Percentiles rank a stretch among this genome's conserved stretches.
Evolutionary conservation across 2,797 vertebrate genomes (phyloP).

Genomic region (Hydrocynus forskahlii): DNA sequence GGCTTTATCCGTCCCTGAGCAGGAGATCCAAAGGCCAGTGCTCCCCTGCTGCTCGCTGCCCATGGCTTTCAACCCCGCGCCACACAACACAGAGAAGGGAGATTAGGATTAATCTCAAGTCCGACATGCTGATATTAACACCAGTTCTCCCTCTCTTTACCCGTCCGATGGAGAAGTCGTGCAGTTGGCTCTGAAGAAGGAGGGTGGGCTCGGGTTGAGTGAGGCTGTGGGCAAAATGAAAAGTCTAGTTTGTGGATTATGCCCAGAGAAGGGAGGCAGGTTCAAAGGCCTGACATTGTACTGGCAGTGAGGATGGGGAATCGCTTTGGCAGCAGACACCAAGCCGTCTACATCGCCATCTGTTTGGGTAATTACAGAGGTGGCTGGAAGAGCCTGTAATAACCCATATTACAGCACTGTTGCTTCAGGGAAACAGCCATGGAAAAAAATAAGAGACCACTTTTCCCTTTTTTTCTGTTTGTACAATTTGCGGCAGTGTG

Average conservation of each 20-base stretch:
- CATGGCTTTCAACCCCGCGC: slow-evolving; percentile 69
- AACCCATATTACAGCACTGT: not conserved
- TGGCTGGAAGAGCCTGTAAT: not conserved
- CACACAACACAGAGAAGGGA: slow-evolving; percentile 65
- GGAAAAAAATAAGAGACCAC: too few species aligned
- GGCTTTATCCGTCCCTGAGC: slow-evolving; percentile 65
- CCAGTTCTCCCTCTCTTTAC: slow-evolving; percentile 52
- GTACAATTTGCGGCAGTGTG: too few species aligned
- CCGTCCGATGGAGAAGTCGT: slow-evolving; percentile 31
- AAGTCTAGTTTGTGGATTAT: slow-evolving; percentile 73
- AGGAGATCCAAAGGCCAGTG: slow-evolving; percentile 63
- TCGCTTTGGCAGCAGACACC: slow-evolving; percentile 35
- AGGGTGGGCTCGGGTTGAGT: slow-evolving; percentile 55
- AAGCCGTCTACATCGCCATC: slow-evolving; percentile 42
- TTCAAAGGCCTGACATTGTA: slow-evolving; percentile 62
- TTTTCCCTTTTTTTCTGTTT: too few species aligned
- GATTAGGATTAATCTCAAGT: slow-evolving; percentile 71
- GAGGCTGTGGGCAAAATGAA: slow-evolving; percentile 71
- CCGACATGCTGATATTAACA: slow-evolving; percentile 67
- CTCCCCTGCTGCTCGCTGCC: slow-evolving; percentile 65
- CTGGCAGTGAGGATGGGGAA: slow-evolving; percentile 43
- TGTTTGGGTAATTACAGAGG: slow-evolving; percentile 15
- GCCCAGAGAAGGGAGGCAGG: slow-evolving; percentile 56
- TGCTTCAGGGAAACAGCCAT: not conserved
- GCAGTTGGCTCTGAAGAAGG: slow-evolving; percentile 49